Conservation (phyloP, 2,888 invertebrate genomes). For the Conomelus anceps region DNA sequence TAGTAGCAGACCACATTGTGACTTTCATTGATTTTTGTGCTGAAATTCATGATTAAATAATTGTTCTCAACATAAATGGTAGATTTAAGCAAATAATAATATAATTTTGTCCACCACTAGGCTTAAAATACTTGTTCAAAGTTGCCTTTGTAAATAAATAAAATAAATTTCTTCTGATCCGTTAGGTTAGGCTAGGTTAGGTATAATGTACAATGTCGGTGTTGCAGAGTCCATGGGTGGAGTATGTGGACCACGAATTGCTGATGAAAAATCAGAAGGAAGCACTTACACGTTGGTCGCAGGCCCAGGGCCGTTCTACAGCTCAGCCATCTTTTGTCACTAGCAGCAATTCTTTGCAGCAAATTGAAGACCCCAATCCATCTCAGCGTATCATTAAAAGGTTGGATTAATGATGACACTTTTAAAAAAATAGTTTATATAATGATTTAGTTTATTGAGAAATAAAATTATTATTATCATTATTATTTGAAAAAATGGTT, state of each 20-base stretch:
- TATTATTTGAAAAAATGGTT: no score
- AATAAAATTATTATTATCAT: no score
- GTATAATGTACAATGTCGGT: conserved; percentile 2
- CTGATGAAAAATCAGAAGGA: conserved; percentile 49
- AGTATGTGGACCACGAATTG: conserved; percentile 54
- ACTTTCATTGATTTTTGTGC: no score
- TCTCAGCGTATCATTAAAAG: conserved; percentile 48
- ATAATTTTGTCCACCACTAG: no score
- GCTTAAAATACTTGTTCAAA: no score
- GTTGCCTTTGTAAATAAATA: background rate
- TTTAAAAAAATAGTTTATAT: no score
- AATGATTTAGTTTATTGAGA: no score
- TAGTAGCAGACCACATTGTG: no score
- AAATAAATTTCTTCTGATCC: background rate
- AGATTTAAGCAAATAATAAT: no score
- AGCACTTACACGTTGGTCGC: conserved; percentile 51
- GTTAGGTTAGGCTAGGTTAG: no score
- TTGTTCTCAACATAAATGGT: no score
- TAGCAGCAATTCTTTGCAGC: conserved; percentile 40
- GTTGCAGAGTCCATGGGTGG: conserved; percentile 55
- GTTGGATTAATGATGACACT: conserved; percentile 28
- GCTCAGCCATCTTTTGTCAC: conserved; percentile 25
- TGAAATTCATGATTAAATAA: no score
- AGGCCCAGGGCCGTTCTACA: conserved; percentile 44
- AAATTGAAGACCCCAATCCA: conserved; percentile 45